Percentiles rank a stretch among this genome's conserved stretches.
Conservation (phyloP, 2,888 invertebrate genomes). For the Macrophya alboannulata region DNA sequence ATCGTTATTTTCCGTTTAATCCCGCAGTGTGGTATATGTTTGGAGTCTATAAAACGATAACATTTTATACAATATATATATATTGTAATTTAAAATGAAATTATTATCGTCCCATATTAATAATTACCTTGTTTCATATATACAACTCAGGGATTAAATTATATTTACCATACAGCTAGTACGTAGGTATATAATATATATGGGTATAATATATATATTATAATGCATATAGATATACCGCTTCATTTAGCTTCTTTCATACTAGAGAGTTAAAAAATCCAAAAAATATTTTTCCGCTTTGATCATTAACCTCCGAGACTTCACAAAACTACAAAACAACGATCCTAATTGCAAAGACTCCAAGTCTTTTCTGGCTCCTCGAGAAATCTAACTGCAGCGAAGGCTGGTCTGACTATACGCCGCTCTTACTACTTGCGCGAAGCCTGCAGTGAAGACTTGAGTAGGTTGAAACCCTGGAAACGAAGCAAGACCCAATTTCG, state of each 20-base stretch:
- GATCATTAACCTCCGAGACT: not conserved
- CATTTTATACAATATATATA: not conserved
- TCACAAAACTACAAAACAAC: not conserved
- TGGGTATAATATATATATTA: not conserved
- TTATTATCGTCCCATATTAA: not conserved
- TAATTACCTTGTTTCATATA: not conserved
- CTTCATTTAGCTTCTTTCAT: not conserved
- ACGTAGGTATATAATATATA: too few relatives aligned
- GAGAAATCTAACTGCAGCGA: not conserved
- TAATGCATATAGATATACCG: not conserved
- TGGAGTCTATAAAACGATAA: not conserved
- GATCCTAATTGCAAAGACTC: not conserved
- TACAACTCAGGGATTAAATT: not conserved
- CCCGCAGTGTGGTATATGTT: not conserved
- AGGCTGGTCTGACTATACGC: not conserved
- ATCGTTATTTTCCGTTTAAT: conserved; percentile 3
- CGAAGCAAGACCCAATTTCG: too few relatives aligned
- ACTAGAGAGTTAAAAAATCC: not conserved
- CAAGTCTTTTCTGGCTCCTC: not conserved
- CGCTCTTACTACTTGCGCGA: not conserved
- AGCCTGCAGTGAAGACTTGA: not conserved
- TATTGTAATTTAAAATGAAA: not conserved
- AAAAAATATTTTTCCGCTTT: not conserved
- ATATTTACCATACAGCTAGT: not conserved
- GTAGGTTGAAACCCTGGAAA: not conserved